phyloP scores from a whole-genome alignment of 2,797 vertebrate species.

The Acridotheres tristis region DNA sequence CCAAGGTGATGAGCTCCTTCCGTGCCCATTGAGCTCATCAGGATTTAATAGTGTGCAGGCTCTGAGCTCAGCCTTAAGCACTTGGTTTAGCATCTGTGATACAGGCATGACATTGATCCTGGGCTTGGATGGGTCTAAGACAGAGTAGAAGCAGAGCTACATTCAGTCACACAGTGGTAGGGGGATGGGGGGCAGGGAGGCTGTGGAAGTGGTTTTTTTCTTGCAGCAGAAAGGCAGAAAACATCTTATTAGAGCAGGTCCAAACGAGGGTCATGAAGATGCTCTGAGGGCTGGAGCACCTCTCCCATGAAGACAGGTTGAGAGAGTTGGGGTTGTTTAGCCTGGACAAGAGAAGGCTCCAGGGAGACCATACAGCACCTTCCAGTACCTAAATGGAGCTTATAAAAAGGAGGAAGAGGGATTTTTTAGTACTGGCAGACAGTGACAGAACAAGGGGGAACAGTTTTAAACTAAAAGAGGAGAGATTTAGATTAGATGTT shows the following conservation, averaged over 20 bases:
- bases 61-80: background rate
- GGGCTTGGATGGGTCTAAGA: background rate
- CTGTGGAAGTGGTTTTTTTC: background rate
- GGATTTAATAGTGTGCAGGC: background rate
- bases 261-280: background rate
- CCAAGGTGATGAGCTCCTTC: background rate
- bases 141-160: background rate
- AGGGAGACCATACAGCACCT: background rate
- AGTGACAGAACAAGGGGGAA: background rate
- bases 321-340: background rate
- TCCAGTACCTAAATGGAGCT: background rate
- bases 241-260: background rate
- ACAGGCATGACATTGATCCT: background rate
- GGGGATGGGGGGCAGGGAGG: background rate
- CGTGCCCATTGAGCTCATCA: accelerated
- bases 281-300: background rate
- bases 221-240: background rate
- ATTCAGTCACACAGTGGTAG: background rate
- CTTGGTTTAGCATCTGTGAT: background rate
- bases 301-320: background rate
- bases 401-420: background rate
- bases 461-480: background rate
- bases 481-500: background rate
- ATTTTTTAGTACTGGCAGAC: background rate
- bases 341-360: background rate